Evolutionary conservation across 2,888 invertebrate genomes (phyloP).

Genomic region (Pecten maximus): DNA sequence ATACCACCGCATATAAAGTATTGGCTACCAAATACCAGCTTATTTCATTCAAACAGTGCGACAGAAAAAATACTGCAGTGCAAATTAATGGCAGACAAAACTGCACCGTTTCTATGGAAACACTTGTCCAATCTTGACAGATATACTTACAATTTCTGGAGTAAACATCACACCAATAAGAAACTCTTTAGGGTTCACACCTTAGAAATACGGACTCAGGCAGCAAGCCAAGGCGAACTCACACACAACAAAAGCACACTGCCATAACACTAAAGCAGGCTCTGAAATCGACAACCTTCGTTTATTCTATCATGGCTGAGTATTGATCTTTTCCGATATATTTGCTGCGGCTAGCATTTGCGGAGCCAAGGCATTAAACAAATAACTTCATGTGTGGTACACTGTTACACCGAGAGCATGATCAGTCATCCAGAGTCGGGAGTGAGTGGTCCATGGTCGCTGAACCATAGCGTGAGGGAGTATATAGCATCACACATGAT

Average conservation of each 20-base stretch:
- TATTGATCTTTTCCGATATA: constrained; percentile 30
- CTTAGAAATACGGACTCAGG: not conserved
- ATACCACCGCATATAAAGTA: not conserved
- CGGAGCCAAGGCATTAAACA: not conserved
- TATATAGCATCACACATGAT: not conserved
- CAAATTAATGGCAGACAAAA: not conserved
- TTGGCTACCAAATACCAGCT: not conserved
- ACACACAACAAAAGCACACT: constrained; percentile 35
- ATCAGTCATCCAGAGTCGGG: not conserved
- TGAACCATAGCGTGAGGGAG: not conserved
- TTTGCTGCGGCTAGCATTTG: constrained; percentile 18
- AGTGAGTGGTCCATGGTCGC: not conserved
- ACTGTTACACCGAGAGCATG: not conserved
- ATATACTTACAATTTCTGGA: constrained; percentile 28
- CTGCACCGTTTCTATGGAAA: not conserved
- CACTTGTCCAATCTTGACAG: not conserved
- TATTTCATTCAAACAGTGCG: not conserved
- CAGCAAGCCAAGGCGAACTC: constrained; percentile 18
- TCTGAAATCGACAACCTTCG: constrained; percentile 26
- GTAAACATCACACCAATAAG: constrained; percentile 25
- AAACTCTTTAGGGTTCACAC: not conserved
- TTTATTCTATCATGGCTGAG: constrained; percentile 11
- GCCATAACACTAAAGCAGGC: not conserved
- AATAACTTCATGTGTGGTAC: not conserved
- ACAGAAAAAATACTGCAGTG: not conserved